Base-by-base conservation (phyloP, 2,888 invertebrate genomes). In the Sycophila texana region DNA sequence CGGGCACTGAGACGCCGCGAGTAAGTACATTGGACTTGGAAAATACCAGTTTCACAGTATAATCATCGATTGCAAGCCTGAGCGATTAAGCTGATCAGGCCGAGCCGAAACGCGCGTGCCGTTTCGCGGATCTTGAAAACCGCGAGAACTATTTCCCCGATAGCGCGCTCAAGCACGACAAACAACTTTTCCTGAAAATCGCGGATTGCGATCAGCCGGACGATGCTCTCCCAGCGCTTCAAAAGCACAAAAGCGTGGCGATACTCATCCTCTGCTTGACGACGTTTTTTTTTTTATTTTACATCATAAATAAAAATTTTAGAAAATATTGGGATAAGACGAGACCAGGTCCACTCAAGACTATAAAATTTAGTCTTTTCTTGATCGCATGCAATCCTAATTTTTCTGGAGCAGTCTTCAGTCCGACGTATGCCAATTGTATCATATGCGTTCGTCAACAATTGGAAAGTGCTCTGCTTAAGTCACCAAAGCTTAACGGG, bases 401-500 rank as follows among this genome's bases (percentile, higher is more conserved):
- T 26, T 26, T 26, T 26, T 26, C 26, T 26, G 3, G 26, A 3
- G n/a, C n/a, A n/a, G n/a, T n/a, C 26, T 16, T 26, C 7, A n/a
- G 13, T 55, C 14, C 39, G 55, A 20, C 30, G 26, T 68, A 30
- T 30, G 68, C 57, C 18, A n/a, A 68, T 68, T 67, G 67, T 67
- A 16, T 14, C 16, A 14, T 26, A 49, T 47, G 39, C 13, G n/a
- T 55, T 55, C 57, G 68, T 57, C 20, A 70, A 81, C 80, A 80
- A 83, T 67, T 83, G 65, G 82, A 83, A 83, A 83, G 82, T 80
- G 79, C 57, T 83, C 75, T 20, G 81, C 60, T 79, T 76, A 66
- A 77, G 65, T 81, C 55, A 53, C 60, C 7, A 77, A 75, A 72
- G 72, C 53, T 72, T 84, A 84, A 84, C 84, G 84, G 84, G 77